Evolutionary conservation across 2,888 invertebrate species (phyloP), one percentile per base, ranked within the genome.

Genomic region (Apodemia duryi): DNA sequence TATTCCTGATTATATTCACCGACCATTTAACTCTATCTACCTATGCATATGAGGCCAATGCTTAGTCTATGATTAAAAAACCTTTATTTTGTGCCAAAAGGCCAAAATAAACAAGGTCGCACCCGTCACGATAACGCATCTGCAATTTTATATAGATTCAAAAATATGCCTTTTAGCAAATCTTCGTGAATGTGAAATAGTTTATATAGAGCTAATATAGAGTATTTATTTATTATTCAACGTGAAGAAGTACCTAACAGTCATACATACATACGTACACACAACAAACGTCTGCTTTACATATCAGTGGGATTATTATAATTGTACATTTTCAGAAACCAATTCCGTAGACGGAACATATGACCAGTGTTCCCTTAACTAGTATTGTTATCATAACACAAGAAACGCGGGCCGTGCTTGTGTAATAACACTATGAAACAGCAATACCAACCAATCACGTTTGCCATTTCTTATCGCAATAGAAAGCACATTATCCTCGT

Each of bases 401-500:
- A 54, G 21, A 54, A 54, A 54, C 28, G 10, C 29, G 21, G 21
- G 3, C 2, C 9, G 29, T 29, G 28, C 9, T 54, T 54, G 28
- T 54, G 54, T 29, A 54, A 54, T 54, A 54, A 54, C 54, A 2
- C 28, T 54, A 21, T 54, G 9, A 21, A 54, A 28, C 28, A 28
- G 54, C 9, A 10, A 54, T 28, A 29, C 4, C 28, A 2, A 54
- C 54, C 54, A 54, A 21, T 54, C 54, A 54, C 29, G 54, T 54
- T 54, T 29, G 54, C 54, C 10, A 54, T 54, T 54, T 54, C 54
- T 54, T 54, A 54, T 54, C 54, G 54, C 54, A 10, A 29, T 54
- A 54, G 54, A 54, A 54, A 54, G 54, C 54, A 54, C 54, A 29
- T 54, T 54, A 54, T 54, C 29, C 54, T 54, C 54, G 28, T 28